phyloP scores from a whole-genome alignment of 1,140 invertebrate genomes.

The Grapholita molesta region DNA sequence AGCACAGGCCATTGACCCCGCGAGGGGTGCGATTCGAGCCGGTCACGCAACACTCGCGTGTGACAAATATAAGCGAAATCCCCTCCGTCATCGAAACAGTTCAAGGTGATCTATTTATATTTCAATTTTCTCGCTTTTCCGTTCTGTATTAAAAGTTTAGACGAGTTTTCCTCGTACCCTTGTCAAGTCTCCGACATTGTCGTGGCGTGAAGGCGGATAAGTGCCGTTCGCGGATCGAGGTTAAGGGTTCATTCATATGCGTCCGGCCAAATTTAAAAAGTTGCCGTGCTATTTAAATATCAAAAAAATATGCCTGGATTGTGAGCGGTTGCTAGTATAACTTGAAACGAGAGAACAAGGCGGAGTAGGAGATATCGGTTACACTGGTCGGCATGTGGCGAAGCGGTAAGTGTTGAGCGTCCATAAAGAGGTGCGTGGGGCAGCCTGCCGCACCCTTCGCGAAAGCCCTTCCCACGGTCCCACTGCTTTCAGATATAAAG shows the following conservation, averaged over 20 bases:
- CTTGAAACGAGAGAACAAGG: neutral
- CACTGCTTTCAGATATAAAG: neutral
- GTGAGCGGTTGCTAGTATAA: neutral
- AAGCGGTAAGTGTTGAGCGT: neutral
- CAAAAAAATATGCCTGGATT: neutral
- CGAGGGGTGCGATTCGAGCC: slow-evolving; percentile 1
- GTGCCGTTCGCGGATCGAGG: neutral
- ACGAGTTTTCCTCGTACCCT: slow-evolving; percentile 7
- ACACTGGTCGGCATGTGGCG: neutral
- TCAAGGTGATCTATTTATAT: slow-evolving; percentile 10
- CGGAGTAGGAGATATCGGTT: neutral
- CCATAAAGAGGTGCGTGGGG: neutral
- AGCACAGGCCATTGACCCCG: neutral
- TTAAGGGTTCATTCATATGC: slow-evolving; percentile 5
- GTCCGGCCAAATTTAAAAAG: neutral
- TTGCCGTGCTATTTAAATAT: neutral
- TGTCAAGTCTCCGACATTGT: neutral
- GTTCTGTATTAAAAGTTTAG: neutral
- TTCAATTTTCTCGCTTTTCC: neutral
- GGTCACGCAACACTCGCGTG: neutral
- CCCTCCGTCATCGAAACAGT: neutral
- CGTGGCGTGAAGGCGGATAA: neutral
- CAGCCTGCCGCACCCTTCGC: neutral
- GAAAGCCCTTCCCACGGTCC: neutral
- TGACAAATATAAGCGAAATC: neutral